A percentile compares a stretch with the other conserved stretches of the same genome.
Evolutionary conservation across 1,140 invertebrate species (phyloP).

Genomic region (Bombyx mandarina): DNA sequence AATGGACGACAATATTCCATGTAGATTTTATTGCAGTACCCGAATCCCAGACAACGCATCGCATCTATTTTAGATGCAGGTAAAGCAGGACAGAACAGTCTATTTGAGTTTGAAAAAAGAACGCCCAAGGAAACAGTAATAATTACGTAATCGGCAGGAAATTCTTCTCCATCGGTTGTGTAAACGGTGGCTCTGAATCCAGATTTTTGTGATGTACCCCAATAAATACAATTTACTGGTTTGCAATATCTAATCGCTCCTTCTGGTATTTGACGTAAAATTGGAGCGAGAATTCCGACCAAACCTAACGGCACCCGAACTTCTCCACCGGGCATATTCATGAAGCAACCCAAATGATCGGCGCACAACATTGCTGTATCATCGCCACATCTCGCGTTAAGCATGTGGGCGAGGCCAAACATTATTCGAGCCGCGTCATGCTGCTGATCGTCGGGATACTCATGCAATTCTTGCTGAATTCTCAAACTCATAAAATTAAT

Average conservation of each 20-base stretch:
- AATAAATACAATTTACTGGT: slow-evolving; percentile 74
- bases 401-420: slow-evolving; percentile 74
- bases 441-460: slow-evolving; percentile 76
- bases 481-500: slow-evolving; percentile 76
- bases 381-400: slow-evolving; percentile 73
- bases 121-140: slow-evolving; percentile 84
- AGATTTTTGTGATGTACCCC: slow-evolving; percentile 70
- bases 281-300: slow-evolving; percentile 74
- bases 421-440: slow-evolving; percentile 77
- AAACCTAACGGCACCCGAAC: slow-evolving; percentile 75
- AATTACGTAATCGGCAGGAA: slow-evolving; percentile 83
- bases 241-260: slow-evolving; percentile 73
- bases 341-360: slow-evolving; percentile 74
- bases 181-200: slow-evolving; percentile 72
- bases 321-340: slow-evolving; percentile 76
- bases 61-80: slow-evolving; percentile 79
- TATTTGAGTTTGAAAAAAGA: slow-evolving; percentile 75
- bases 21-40: slow-evolving; percentile 83
- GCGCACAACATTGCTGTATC: slow-evolving; percentile 75
- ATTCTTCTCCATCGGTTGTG: slow-evolving; percentile 77
- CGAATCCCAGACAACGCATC: slow-evolving; percentile 78
- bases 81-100: slow-evolving; percentile 80
- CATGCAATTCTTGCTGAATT: slow-evolving; percentile 77
- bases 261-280: slow-evolving; percentile 74
- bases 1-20: slow-evolving; percentile 82